Base-by-base conservation (phyloP, 2,797 vertebrate species). In the Capromys pilorides region DNA sequence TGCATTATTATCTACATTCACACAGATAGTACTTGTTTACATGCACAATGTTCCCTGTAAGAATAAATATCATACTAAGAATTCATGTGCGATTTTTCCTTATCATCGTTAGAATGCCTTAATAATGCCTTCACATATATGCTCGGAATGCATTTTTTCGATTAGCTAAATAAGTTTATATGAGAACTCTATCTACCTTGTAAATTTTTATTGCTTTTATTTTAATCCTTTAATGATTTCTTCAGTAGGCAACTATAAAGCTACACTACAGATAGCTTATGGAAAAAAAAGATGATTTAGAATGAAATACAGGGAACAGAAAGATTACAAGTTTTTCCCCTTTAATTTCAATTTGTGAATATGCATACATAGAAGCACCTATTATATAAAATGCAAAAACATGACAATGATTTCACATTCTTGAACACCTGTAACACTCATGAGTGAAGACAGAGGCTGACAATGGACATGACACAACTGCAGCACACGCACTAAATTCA, bases 131-230 rank as follows among this genome's bases (percentile, higher is more conserved):
- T 85, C 13, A 39, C 49, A 22, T 16, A 31, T 18, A 22, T 39
- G 33, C 66, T 94, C 26, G 61, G 88, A 84, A 87, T 57, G 13
- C 19, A 11, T 89, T 79, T 86, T 39, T 39, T 49, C 12, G 39
- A 57, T 51, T 57, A 82, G 75, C 45, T 77, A 81, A 83, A 71
- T 61, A 83, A 62, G 36, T 92, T 39, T 77, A 86, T 54, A 49
- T 90, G 45, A 92, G 64, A 91, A 39, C 28, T 18, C 64, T 69
- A n/a, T 19, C 26, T 39, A 36, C 11, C 9, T 73, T 67, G 33
- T 45, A 54, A 85, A 62, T 91, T 91, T 80, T 64, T 71, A 59
- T 92, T 96, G 71, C 22, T 80, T 77, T 61, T 86, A 36, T 7
- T 87, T 90, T 79, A 88, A 75, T 78, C 33, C 51, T 85, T 79